phyloP scores from a whole-genome alignment of 2,113 vertebrate genomes.

The Oenanthe oenanthe region DNA sequence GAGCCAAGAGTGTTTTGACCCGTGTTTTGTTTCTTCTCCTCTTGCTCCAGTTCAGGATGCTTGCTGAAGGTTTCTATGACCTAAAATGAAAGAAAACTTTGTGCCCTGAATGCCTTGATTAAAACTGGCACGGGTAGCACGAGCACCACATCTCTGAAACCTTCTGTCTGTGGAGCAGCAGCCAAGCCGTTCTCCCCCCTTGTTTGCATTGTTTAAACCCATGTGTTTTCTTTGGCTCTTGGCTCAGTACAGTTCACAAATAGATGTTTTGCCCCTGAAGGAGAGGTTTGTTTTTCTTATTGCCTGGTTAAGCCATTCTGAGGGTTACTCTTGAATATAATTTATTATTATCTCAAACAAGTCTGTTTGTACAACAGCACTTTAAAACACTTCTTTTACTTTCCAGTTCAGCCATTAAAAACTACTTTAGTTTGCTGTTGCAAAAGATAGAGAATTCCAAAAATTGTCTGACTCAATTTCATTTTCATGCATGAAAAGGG shows the following conservation, averaged over 20 bases:
- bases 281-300: constrained; percentile 60
- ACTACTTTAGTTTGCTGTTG: constrained; percentile 14
- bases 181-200: neutral
- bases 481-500: constrained; percentile 35
- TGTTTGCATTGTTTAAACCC: constrained; percentile 39
- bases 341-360: constrained; percentile 22
- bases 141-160: neutral
- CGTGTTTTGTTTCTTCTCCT: neutral
- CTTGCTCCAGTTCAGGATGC: neutral
- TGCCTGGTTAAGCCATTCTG: constrained; percentile 43
- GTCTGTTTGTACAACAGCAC: neutral
- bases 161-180: neutral
- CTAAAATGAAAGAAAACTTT: neutral
- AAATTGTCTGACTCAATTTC: constrained; percentile 9
- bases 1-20: fast-evolving
- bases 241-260: constrained; percentile 47
- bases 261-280: constrained; percentile 57
- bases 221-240: constrained; percentile 46
- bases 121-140: neutral
- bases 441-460: constrained; percentile 24
- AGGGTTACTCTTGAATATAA: constrained; percentile 18
- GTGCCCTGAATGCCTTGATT: neutral
- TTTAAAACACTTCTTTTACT: constrained; percentile 20
- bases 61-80: neutral
- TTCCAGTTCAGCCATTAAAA: neutral